Evolutionary conservation across 2,797 vertebrate species (phyloP).

Genomic region (Sphaeramia orbicularis): DNA sequence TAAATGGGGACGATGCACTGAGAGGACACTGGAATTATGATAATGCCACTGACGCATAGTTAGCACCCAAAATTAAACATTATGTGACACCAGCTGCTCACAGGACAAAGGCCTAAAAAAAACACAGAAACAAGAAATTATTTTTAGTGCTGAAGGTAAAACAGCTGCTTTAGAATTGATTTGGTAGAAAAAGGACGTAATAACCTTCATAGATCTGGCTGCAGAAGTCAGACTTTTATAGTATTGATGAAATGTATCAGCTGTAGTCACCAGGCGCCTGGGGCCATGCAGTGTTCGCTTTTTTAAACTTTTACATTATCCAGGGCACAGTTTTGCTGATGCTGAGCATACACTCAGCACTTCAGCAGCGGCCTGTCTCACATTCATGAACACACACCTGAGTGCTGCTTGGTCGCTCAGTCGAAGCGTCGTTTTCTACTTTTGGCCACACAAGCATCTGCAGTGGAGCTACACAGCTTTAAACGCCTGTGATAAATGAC

Average conservation of each 20-base stretch:
- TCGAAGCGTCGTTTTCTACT: conserved; percentile 5
- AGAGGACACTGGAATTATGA: conserved; percentile 36
- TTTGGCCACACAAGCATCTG: conserved; percentile 9
- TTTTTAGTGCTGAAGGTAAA: conserved; percentile 1
- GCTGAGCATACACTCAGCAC: conserved; percentile 13
- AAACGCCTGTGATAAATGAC: conserved; percentile 2
- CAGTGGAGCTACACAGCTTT: neutral
- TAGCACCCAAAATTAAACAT: conserved; percentile 31
- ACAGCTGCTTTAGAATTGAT: conserved; percentile 22
- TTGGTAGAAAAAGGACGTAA: conserved; percentile 1
- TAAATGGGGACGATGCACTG: conserved; percentile 14
- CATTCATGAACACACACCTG: conserved; percentile 4
- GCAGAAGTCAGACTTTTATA: conserved; percentile 26
- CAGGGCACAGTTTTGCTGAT: conserved; percentile 52
- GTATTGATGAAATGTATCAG: conserved; percentile 49
- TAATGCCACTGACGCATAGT: conserved; percentile 18
- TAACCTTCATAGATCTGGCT: conserved; percentile 31
- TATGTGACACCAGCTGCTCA: conserved; percentile 33
- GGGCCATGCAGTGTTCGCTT: conserved; percentile 15
- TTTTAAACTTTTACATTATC: conserved; percentile 53
- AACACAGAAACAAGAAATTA: neutral
- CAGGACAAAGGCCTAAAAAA: conserved; percentile 19
- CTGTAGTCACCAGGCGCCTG: conserved; percentile 25
- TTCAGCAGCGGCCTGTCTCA: conserved; percentile 10
- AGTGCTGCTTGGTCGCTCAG: conserved; percentile 2